Conservation (phyloP, 2,888 invertebrate species). For the Agonum fuliginosum region DNA sequence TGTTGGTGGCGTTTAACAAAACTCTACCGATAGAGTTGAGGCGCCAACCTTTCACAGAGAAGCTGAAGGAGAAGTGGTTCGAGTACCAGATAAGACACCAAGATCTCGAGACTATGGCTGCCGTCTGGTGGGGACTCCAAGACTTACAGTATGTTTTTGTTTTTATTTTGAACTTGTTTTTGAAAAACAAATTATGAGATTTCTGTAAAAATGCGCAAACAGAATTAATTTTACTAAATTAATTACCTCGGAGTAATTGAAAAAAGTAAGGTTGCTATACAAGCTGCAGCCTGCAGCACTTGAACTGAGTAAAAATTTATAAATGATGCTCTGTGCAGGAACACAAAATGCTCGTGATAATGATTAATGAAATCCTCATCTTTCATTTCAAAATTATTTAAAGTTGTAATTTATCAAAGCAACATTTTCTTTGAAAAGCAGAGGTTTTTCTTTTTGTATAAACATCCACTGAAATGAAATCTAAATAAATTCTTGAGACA, state of each 20-base stretch:
- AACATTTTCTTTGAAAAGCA: conserved; percentile 1
- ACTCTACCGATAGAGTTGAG: conserved; percentile 74
- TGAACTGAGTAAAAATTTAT: conserved; percentile 46
- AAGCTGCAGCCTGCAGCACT: conserved; percentile 26
- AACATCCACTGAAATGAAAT: not conserved
- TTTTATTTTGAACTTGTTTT: not conserved
- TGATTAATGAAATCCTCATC: conserved; percentile 37
- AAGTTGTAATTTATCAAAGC: conserved; percentile 49
- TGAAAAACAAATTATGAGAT: not conserved
- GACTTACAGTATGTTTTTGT: conserved; percentile 73
- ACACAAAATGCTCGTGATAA: conserved; percentile 39
- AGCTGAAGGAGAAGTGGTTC: conserved; percentile 76
- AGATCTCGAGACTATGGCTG: conserved; percentile 77
- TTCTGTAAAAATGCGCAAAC: not conserved
- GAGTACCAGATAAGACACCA: conserved; percentile 75
- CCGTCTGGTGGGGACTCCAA: conserved; percentile 79
- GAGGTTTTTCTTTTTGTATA: not conserved
- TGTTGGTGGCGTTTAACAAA: conserved; percentile 75
- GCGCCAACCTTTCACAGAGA: conserved; percentile 73
- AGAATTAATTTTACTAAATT: conserved; percentile 37
- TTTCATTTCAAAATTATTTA: conserved; percentile 6
- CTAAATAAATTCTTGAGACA: not conserved
- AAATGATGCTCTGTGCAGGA: conserved; percentile 23
- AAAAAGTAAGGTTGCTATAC: conserved; percentile 15
- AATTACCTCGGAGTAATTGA: conserved; percentile 6